Percentiles rank a stretch among this genome's conserved stretches.
These are phyloP conservation scores for Leptopterna dolabrata DNA, from an alignment of 2,888 invertebrate species.

Conservation along the genomic window DNA sequence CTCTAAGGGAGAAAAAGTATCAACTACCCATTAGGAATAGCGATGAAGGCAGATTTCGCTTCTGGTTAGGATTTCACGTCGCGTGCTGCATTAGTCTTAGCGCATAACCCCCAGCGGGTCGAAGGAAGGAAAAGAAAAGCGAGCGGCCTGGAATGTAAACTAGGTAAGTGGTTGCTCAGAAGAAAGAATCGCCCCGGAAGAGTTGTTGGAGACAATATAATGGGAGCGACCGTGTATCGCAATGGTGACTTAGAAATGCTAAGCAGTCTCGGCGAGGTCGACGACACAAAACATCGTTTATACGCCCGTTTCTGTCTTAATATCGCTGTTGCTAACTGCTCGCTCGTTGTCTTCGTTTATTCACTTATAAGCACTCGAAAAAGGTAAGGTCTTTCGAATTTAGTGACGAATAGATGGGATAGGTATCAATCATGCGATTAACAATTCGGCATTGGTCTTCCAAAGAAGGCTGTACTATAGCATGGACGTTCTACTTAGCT, in stretches of 20 bases:
- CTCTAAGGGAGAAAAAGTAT: background rate
- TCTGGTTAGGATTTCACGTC: background rate
- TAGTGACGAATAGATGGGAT: too few relatives aligned
- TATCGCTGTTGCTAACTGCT: background rate
- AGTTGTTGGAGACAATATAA: background rate
- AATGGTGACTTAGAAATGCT: conserved; percentile 21
- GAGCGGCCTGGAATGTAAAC: conserved; percentile 8
- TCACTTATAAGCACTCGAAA: too few relatives aligned
- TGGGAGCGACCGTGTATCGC: conserved; percentile 21
- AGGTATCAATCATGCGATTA: too few relatives aligned
- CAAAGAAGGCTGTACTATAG: too few relatives aligned
- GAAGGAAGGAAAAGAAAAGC: background rate
- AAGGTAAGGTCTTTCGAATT: too few relatives aligned
- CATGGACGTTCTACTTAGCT: too few relatives aligned
- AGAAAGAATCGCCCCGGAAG: conserved; percentile 17
- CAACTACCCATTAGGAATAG: background rate
- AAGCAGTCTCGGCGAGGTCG: conserved; percentile 5
- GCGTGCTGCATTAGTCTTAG: conserved; percentile 5
- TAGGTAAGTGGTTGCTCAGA: conserved; percentile 3
- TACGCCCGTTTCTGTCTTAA: background rate
- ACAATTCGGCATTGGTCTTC: too few relatives aligned
- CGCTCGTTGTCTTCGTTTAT: background rate
- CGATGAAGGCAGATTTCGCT: background rate
- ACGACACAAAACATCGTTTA: conserved; percentile 17
- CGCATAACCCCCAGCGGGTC: background rate